These are phyloP conservation scores for Gandaritis pyraliata DNA, from an alignment of 2,888 invertebrate species.

Conservation along the genomic window DNA sequence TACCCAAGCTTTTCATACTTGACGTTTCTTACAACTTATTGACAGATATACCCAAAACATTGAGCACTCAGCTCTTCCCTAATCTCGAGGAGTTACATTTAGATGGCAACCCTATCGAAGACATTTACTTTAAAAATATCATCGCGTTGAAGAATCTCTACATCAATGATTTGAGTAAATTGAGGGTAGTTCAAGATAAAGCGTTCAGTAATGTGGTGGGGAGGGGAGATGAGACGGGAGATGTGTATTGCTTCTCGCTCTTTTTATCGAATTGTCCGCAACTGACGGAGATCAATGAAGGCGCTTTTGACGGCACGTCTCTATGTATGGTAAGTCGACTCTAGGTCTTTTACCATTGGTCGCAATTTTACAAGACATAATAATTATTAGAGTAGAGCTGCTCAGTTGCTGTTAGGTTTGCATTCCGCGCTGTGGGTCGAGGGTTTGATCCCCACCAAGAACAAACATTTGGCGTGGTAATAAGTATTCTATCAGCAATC, in stretches of 20 bases:
- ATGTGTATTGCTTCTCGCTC: constrained; percentile 74
- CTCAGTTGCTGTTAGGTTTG: too few species aligned
- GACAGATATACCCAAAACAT: constrained; percentile 69
- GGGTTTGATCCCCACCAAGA: too few species aligned
- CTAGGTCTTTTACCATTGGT: too few species aligned
- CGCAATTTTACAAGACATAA: too few species aligned
- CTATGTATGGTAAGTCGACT: constrained; percentile 81
- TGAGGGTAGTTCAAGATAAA: constrained; percentile 68
- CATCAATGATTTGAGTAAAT: constrained; percentile 67
- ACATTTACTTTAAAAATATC: constrained; percentile 76
- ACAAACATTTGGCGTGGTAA: too few species aligned
- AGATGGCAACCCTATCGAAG: constrained; percentile 80
- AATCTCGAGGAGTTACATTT: constrained; percentile 76
- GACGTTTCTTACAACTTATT: constrained; percentile 82
- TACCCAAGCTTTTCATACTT: constrained; percentile 72
- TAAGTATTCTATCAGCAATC: too few species aligned
- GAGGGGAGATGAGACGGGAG: constrained; percentile 55
- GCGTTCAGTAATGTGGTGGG: constrained; percentile 79
- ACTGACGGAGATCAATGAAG: constrained; percentile 67
- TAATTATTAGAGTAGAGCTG: too few species aligned
- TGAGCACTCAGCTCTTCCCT: constrained; percentile 74
- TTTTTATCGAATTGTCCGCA: constrained; percentile 75
- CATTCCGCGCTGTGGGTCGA: too few species aligned
- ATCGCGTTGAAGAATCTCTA: constrained; percentile 72
- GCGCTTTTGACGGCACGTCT: constrained; percentile 78